Evolutionary conservation across 2,113 vertebrate genomes (phyloP).

Genomic region (Hemibagrus wyckioides): DNA sequence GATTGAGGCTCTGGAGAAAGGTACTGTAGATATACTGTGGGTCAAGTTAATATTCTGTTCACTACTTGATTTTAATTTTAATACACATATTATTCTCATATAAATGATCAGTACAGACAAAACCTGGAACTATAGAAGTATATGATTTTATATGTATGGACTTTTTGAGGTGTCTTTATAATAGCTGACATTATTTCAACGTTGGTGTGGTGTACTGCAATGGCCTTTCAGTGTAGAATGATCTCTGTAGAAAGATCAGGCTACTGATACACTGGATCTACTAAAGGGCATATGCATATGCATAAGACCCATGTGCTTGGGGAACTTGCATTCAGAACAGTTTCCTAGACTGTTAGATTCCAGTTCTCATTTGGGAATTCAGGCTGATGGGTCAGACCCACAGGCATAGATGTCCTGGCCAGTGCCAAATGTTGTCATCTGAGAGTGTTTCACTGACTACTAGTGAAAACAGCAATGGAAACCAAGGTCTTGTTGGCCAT

Average conservation of each 20-base stretch:
- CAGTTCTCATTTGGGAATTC: background rate
- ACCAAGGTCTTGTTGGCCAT: background rate
- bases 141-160: background rate
- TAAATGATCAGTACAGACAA: background rate
- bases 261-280: too few species aligned
- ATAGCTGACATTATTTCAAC: background rate
- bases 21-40: slow-evolving; percentile 57
- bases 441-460: background rate
- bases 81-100: background rate
- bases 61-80: background rate
- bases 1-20: slow-evolving; percentile 86
- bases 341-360: background rate
- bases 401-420: background rate
- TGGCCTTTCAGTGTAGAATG: background rate
- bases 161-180: background rate
- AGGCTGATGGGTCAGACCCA: background rate
- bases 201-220: background rate
- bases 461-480: background rate
- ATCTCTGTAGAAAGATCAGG: background rate
- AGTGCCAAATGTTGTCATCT: background rate
- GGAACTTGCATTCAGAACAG: background rate
- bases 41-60: background rate
- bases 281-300: too few species aligned
- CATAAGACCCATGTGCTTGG: background rate
- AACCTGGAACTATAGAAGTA: background rate